phyloP scores from a whole-genome alignment of 2,113 vertebrate species.

The Nycticryphes semicollaris region DNA sequence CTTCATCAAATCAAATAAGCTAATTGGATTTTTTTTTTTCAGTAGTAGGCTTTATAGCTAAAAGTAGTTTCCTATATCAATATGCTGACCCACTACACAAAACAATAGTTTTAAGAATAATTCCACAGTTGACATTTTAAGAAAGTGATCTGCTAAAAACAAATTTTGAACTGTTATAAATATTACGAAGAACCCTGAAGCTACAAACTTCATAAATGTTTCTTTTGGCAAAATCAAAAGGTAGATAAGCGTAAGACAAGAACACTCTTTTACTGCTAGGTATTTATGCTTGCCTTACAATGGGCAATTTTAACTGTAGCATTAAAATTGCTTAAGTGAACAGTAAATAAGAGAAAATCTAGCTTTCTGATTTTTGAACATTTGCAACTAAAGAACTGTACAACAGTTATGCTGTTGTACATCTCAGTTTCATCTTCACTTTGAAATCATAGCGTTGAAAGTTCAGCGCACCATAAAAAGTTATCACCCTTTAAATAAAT shows the following conservation, averaged over 20 bases:
- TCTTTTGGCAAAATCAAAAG: neutral
- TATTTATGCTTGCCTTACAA: neutral
- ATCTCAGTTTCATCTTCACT: neutral
- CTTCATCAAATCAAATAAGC: neutral
- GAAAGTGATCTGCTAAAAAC: neutral
- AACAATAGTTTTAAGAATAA: neutral
- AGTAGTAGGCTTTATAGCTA: neutral
- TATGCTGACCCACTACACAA: neutral
- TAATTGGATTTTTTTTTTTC: neutral
- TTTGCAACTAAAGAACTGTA: neutral
- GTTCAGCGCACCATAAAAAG: neutral
- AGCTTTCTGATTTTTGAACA: neutral
- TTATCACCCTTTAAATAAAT: neutral
- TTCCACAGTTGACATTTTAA: neutral
- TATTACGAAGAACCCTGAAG: neutral
- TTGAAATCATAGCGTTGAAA: neutral
- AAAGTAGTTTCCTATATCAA: neutral
- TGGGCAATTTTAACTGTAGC: too few relatives aligned
- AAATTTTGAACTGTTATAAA: neutral
- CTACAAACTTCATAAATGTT: neutral
- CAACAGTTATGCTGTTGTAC: neutral
- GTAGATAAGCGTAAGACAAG: neutral
- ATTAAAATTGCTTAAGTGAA: too few relatives aligned
- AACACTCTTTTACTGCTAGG: neutral
- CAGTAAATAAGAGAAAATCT: neutral